Evolutionary conservation across 2,888 invertebrate species (phyloP).

Genomic region (Chalcis sispes): DNA sequence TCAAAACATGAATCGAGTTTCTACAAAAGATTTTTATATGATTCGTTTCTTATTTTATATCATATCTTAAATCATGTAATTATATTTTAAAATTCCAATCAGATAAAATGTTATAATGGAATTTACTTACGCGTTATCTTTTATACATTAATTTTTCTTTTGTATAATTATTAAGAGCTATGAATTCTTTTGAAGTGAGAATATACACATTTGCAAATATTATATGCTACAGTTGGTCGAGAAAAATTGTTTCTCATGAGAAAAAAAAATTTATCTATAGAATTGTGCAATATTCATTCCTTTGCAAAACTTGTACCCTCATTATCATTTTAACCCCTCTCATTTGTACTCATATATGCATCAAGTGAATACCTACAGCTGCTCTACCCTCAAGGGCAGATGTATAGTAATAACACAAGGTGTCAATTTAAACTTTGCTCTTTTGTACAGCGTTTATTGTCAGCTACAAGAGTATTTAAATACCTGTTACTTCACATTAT

Average conservation of each 20-base stretch:
- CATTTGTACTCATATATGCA: constrained; percentile 2
- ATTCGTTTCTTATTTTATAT: no score
- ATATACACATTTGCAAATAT: no score
- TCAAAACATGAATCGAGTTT: no score
- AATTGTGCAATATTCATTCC: neutral
- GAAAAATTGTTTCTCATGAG: neutral
- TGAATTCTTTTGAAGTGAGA: no score
- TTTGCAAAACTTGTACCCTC: constrained; percentile 5
- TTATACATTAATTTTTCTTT: no score
- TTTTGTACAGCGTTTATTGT: constrained; percentile 36
- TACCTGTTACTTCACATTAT: constrained; percentile 18
- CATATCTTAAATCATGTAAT: no score
- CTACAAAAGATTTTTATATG: no score
- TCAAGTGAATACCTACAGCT: constrained; percentile 53
- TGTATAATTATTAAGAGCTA: no score
- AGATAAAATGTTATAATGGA: no score
- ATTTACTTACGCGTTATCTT: no score
- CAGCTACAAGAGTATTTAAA: constrained; percentile 11
- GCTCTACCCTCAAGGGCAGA: constrained; percentile 42
- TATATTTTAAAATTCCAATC: no score
- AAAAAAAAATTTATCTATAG: neutral
- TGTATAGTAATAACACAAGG: constrained; percentile 9
- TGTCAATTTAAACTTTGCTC: constrained; percentile 45
- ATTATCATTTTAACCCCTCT: constrained; percentile 44
- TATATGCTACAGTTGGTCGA: no score